These are phyloP conservation scores for Psittacula derbiana DNA, from an alignment of 2,797 vertebrate genomes.

Conservation along the genomic window DNA sequence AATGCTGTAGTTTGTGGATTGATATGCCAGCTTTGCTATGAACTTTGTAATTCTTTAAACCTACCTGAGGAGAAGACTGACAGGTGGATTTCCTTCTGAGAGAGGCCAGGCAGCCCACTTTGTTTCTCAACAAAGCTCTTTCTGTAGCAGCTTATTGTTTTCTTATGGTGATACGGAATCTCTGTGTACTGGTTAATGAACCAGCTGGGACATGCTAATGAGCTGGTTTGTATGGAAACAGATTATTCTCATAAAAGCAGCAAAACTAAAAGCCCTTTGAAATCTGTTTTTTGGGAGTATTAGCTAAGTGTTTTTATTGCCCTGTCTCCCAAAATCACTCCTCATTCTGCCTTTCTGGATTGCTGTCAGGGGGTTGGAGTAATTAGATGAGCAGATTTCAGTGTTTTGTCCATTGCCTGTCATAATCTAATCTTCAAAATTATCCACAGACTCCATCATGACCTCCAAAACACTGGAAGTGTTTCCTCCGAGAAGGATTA, in stretches of 20 bases:
- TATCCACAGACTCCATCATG: not conserved
- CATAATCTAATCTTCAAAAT: not conserved
- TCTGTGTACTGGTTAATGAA: slow-evolving; percentile 16
- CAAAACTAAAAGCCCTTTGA: not conserved
- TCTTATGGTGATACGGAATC: not conserved
- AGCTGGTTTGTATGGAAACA: slow-evolving; percentile 2
- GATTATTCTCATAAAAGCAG: not conserved
- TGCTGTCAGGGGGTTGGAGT: not conserved
- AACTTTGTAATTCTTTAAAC: not conserved
- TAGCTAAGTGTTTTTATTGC: not conserved
- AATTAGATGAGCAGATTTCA: not conserved
- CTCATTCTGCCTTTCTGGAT: not conserved
- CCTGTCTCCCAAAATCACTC: not conserved
- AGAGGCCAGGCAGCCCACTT: not conserved
- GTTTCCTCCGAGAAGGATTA: not conserved
- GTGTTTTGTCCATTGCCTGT: not conserved
- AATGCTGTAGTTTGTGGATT: not conserved
- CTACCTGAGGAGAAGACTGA: not conserved
- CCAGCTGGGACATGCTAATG: not conserved
- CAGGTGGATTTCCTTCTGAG: not conserved
- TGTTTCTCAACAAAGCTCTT: not conserved
- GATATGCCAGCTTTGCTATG: not conserved
- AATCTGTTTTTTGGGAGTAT: not conserved
- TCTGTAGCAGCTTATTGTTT: not conserved
- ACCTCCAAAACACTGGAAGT: not conserved